These are phyloP conservation scores for Natator depressus DNA, from an alignment of 2,113 vertebrate species.

Conservation along the genomic window DNA sequence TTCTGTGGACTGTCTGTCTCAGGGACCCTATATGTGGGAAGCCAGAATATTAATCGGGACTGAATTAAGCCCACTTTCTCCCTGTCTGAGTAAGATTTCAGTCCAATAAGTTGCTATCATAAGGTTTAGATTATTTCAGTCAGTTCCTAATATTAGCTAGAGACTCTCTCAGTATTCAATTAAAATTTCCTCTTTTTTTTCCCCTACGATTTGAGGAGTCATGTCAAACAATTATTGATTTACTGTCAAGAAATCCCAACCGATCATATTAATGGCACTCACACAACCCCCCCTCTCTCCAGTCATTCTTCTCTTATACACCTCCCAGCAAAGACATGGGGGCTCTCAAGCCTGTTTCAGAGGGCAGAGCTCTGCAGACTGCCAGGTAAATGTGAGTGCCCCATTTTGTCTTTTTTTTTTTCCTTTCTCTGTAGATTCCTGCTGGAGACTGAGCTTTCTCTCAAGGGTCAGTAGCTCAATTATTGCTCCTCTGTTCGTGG, in stretches of 20 bases:
- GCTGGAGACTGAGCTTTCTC: not conserved
- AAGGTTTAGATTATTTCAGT: not conserved
- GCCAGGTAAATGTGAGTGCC: not conserved
- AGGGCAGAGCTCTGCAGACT: not conserved
- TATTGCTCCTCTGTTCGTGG: not conserved
- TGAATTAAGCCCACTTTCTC: not conserved
- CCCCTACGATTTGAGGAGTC: too few species aligned
- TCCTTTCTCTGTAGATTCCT: not conserved
- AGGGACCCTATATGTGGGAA: not conserved
- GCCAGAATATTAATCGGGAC: not conserved
- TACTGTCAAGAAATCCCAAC: not conserved
- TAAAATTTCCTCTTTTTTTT: not conserved
- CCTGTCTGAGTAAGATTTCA: not conserved
- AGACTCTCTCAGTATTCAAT: not conserved
- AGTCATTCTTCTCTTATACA: not conserved
- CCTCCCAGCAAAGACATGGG: not conserved
- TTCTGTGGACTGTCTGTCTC: not conserved
- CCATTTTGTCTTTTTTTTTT: not conserved
- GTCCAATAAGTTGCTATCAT: too few species aligned
- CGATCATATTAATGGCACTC: not conserved
- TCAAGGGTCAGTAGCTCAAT: not conserved
- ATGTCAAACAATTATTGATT: not conserved
- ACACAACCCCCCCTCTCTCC: not conserved
- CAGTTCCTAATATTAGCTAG: not conserved
- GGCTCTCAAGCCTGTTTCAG: not conserved